Percentiles rank a stretch among this genome's conserved stretches.
Conservation (phyloP, 2,113 vertebrate genomes). For the Sturnus vulgaris region DNA sequence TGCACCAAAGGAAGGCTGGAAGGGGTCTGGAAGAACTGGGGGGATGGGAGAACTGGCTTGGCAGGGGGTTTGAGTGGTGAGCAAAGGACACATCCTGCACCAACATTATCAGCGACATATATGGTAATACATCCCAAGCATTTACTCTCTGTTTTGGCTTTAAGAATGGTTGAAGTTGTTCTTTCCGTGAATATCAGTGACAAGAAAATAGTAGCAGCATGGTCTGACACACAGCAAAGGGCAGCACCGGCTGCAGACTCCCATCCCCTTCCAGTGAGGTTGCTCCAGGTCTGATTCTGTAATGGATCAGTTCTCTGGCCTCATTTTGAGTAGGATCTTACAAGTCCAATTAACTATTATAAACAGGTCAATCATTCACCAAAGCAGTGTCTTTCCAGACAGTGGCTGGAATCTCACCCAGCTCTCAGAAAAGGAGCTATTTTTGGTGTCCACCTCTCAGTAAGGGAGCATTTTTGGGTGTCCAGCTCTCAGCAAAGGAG, state of each 20-base stretch:
- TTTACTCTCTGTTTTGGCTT: background rate
- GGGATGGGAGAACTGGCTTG: background rate
- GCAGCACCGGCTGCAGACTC: background rate
- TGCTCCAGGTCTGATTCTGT: background rate
- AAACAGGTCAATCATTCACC: constrained; percentile 11
- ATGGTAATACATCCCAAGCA: background rate
- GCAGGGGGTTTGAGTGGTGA: background rate
- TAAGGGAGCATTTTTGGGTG: background rate
- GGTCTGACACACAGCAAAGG: background rate
- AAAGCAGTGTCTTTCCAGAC: background rate
- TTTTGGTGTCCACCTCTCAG: background rate
- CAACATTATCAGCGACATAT: too few relatives aligned
- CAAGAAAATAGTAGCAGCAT: background rate
- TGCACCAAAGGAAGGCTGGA: background rate
- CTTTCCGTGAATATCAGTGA: background rate
- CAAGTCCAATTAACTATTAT: background rate
- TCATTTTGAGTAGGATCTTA: background rate
- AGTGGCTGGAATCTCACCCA: background rate
- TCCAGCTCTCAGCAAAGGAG: background rate
- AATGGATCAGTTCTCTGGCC: background rate
- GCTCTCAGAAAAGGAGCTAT: background rate
- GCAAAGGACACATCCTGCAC: background rate
- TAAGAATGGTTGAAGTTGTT: background rate
- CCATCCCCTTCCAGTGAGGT: background rate
- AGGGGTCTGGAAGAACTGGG: too few relatives aligned